phyloP scores from a whole-genome alignment of 2,113 vertebrate species.

The Drymodes brunneopygia region DNA sequence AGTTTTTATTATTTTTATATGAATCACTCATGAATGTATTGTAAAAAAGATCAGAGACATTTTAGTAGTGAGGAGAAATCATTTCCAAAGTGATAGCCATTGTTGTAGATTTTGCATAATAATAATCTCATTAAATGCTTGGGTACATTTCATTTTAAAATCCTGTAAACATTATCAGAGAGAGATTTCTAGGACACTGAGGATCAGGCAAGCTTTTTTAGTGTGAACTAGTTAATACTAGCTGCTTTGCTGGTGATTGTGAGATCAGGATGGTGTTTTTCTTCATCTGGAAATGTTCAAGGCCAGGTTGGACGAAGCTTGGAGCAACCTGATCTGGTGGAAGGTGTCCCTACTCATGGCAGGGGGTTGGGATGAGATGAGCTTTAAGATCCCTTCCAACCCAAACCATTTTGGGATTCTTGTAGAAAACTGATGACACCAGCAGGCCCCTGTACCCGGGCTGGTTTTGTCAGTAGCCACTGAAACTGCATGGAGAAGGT shows the following conservation, averaged over 20 bases:
- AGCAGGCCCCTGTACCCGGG: neutral
- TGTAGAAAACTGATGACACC: neutral
- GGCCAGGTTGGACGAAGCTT: neutral
- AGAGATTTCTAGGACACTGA: neutral
- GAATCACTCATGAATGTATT: conserved; percentile 66
- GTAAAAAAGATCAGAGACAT: conserved; percentile 67
- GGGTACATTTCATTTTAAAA: conserved; percentile 67
- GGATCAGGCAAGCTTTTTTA: neutral
- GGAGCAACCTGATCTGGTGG: neutral
- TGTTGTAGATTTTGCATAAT: conserved; percentile 56
- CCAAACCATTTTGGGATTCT: neutral
- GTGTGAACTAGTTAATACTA: neutral
- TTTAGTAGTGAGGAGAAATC: conserved; percentile 65
- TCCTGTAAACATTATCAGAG: conserved; percentile 42
- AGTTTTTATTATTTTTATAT: conserved; percentile 74
- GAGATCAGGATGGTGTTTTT: neutral
- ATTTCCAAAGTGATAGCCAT: conserved; percentile 33
- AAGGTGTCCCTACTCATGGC: neutral
- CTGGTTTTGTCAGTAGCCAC: neutral
- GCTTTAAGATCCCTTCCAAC: neutral
- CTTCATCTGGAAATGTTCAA: neutral
- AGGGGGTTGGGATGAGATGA: neutral
- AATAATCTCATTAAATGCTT: conserved; percentile 67
- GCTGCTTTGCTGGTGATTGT: neutral
- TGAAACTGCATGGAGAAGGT: neutral